Base-by-base conservation (phyloP, 2,113 vertebrate species). In the Sturnira hondurensis region DNA sequence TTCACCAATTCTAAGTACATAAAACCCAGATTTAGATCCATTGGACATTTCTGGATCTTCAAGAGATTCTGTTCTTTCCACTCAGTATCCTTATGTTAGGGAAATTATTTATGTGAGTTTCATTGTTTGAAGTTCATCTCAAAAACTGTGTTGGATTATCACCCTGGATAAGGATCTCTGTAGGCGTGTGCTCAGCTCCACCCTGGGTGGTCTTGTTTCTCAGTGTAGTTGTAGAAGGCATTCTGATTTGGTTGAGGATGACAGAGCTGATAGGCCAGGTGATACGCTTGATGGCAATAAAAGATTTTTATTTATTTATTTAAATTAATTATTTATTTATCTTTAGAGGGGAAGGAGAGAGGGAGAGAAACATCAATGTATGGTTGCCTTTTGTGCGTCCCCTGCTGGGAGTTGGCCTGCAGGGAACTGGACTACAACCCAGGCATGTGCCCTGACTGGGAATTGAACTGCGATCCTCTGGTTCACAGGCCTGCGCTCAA, bases 21-120 rank as follows among this genome's bases (percentile, higher is more conserved):
- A 76, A 95, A 94, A 52, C 31, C 31, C 74, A 83, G 52, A 77
- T 77, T 89, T 12, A 90, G 45, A 90, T 83, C 83, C n/a, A 73
- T 31, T 82, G 65, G 73, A 86, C 12, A 26, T 47, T 93, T 89
- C 36, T 81, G 54, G 45, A 77, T 93, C 50, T 86, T 77, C 16
- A 86, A 41, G 33, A 92, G 16, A 71, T 85, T 76, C 58, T 91
- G 33, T 95, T 43, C 52, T 56, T 31, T 65, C 31, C 24, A 50
- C 26, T 36, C 9, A 36, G 50, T 84, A 12, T 11, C 24, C 24
- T 71, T 65, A 83, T 56, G 41, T 78, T 67, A 84, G 63, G 31
- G 70, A 87, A 61, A 65, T 87, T 36, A 94, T 33, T 82, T 77
- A 43, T 45, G 13, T 86, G 20, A 58, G 19, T 85, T 82, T 78